Base-by-base conservation (phyloP, 2,797 vertebrate species). In the Tachyglossus aculeatus region DNA sequence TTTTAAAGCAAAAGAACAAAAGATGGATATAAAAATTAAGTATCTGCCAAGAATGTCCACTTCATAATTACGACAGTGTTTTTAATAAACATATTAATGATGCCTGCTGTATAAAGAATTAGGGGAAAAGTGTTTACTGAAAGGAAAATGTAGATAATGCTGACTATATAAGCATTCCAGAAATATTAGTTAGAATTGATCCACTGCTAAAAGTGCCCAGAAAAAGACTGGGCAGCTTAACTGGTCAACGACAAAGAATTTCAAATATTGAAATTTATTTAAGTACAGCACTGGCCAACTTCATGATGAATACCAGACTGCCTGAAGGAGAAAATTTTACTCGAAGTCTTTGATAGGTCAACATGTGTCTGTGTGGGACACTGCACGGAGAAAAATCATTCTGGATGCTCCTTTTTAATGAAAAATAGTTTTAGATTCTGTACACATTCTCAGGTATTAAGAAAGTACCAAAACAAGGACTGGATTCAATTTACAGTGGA, bases 51-150 rank as follows among this genome's bases (percentile, higher is more conserved):
- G 39, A 48, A 33, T 9, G 1, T 54, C 33, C 14, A 25, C 3
- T 57, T 57, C 62, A 31, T 56, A 62, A 55, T 66, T 38, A 57
- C 36, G 21, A 67, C 15, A 43, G 18, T 52, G 24, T 52, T 31
- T 52, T 60, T 52, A 63, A 63, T 37, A 39, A 25, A 57, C 64
- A 59, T 38, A 58, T 62, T 48, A 62, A 77, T 54, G 43, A 66
- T 40, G 31, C 22, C 3, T 36, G 41, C 47, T 68, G 43, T 40
- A 34, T 64, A 11, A 59, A 69, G 22, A 18, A n/a, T 3, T 37
- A 24, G 19, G 62, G 59, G 40, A 64, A 22, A 72, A 65, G 29
- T 67, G 18, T 12, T 57, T 31, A 47, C 39, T n/a, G 39, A 39
- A 53, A 74, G 10, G 25, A 54, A 4, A 4, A 61, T 1, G 6